Conservation (phyloP, 2,797 vertebrate species). For the Loriculus beryllinus region DNA sequence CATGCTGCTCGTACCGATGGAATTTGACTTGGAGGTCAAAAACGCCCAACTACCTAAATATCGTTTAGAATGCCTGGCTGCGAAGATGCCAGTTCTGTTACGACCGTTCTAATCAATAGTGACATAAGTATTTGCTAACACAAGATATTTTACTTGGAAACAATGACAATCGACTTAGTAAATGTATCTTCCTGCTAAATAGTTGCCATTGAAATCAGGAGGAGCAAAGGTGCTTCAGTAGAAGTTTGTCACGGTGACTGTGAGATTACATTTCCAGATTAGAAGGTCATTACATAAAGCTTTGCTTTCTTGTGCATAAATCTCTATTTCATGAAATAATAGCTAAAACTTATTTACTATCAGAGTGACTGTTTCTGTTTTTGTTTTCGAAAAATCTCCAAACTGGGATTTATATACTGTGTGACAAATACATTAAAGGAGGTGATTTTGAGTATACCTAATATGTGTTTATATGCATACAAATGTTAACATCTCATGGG, state of each 20-base stretch:
- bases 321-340: not conserved
- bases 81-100: not conserved
- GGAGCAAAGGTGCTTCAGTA: not conserved
- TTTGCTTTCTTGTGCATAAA: not conserved
- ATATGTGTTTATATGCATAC: not conserved
- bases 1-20: not conserved
- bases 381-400: not conserved
- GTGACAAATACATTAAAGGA: not conserved
- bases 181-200: not conserved
- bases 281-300: conserved; percentile 6
- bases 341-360: not conserved
- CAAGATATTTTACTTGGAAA: not conserved
- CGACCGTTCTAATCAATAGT: not conserved
- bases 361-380: not conserved
- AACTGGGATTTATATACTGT: not conserved
- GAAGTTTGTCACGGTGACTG: conserved; percentile 24
- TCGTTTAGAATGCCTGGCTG: not conserved
- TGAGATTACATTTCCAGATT: not conserved
- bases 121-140: not conserved
- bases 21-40: conserved; percentile 37
- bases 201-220: not conserved
- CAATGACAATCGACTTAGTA: not conserved
- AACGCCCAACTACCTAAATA: not conserved
- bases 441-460: not conserved
- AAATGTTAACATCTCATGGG: not conserved